Base-by-base conservation (phyloP, 1,140 invertebrate genomes). In the Euwallacea fornicatus region DNA sequence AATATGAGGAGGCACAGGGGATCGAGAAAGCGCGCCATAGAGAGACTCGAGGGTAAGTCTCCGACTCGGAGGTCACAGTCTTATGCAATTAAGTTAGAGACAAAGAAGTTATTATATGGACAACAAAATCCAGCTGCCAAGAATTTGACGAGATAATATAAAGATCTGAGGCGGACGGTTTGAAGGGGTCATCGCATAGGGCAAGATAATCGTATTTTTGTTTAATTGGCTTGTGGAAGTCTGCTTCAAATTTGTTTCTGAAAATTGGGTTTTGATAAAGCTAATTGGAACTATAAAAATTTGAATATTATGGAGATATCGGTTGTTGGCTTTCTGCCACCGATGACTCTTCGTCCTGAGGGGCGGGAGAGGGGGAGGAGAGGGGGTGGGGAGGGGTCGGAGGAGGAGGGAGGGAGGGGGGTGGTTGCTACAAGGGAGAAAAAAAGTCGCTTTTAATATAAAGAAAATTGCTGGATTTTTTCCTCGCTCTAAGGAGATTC, bases 141-240 rank as follows among this genome's bases (percentile, higher is more conserved):
- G 21, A 33, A 33, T 33, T 33, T 33, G 21, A 33, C 21, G 21
- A 33, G 21, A 33, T 33, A 33, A 33, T 33, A 33, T 33, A 33
- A 33, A 33, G 21, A 33, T 33, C 7, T 15, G 21, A 21, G 11
- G 8, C 58, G 10, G 8, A 60, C 41, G 10, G 3, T 33, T 56
- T 15, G 61, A n/a, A 46, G 21, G 61, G 61, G 61, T 63, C 61
- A 63, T 63, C 61, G 61, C 42, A 7, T 15, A 63, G 8, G 44
- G 44, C 61, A 33, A 44, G 61, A 63, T 63, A 63, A 63, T n/a
- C n/a, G 44, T 47, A 63, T 63, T 63, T 63, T 46, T 46, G 15
- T 46, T 63, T 44, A 10, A 63, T 63, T 61, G 21, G 21, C 10
- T 33, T 8, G 33, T 61, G 8, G n/a, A 56, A 41, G 11, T 61